Percentiles rank a stretch among this genome's conserved stretches.
Evolutionary conservation across 2,797 vertebrate genomes (phyloP).

Genomic region (Eutrigla gurnardus): DNA sequence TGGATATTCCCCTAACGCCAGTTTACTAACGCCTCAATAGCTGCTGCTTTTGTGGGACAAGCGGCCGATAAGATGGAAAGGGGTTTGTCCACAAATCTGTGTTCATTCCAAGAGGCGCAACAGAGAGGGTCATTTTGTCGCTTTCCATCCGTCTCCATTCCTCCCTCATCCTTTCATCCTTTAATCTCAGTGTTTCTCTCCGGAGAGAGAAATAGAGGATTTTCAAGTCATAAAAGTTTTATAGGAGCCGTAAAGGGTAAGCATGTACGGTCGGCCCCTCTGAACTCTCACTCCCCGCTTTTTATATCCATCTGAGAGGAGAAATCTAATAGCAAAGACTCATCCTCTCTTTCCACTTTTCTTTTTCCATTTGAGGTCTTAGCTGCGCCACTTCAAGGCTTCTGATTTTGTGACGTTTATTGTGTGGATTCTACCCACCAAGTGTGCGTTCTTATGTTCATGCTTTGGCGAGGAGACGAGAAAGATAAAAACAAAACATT

Average conservation of each 20-base stretch:
- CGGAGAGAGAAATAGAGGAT: constrained; percentile 59
- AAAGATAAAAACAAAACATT: constrained; percentile 34
- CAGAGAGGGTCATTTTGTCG: constrained; percentile 27
- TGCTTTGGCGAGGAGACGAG: constrained; percentile 4
- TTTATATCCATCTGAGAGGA: constrained; percentile 46
- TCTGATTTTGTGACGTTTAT: constrained; percentile 3
- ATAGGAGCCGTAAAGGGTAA: constrained; percentile 70
- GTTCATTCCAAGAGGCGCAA: constrained; percentile 17
- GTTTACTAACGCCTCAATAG: constrained; percentile 51
- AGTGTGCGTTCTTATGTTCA: background rate
- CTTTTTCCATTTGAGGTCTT: constrained; percentile 3
- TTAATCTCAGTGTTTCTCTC: constrained; percentile 54
- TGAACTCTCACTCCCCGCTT: constrained; percentile 57
- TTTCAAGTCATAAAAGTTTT: constrained; percentile 74
- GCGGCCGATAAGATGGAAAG: background rate
- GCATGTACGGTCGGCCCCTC: constrained; percentile 45
- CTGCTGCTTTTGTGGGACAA: constrained; percentile 23
- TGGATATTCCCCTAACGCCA: constrained; percentile 52
- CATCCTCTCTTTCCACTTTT: background rate
- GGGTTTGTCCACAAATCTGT: constrained; percentile 17
- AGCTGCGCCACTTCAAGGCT: constrained; percentile 2
- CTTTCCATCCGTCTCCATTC: constrained; percentile 48
- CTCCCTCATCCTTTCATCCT: constrained; percentile 49
- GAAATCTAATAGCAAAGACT: constrained; percentile 18
- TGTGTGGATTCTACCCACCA: constrained; percentile 3